These are phyloP conservation scores for Enteromius treurensis DNA, from an alignment of 2,797 vertebrate species.

Conservation along the genomic window DNA sequence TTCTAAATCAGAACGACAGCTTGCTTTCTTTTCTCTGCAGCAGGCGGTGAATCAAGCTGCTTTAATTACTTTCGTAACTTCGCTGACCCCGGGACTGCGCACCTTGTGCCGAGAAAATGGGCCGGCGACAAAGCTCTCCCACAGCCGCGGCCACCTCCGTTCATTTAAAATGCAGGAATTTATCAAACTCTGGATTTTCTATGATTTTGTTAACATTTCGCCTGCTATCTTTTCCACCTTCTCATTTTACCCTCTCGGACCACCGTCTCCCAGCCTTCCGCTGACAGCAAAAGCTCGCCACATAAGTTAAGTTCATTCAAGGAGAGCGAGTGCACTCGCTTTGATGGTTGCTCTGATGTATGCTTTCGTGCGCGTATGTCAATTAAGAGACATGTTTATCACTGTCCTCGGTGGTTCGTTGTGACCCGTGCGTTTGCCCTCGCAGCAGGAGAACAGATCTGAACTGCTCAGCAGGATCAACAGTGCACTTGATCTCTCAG, in stretches of 20 bases:
- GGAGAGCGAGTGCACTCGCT: background rate
- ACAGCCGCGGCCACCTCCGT: conserved; percentile 68
- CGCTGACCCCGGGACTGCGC: conserved; percentile 80
- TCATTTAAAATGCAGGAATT: conserved; percentile 77
- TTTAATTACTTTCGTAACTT: conserved; percentile 99
- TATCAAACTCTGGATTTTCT: conserved; percentile 77
- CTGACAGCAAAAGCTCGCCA: conserved; percentile 49
- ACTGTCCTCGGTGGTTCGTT: conserved; percentile 49
- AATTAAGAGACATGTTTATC: conserved; percentile 65
- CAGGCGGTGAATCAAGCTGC: conserved; percentile 89
- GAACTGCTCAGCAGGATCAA: conserved; percentile 61
- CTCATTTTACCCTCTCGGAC: conserved; percentile 40
- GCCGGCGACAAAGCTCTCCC: conserved; percentile 78
- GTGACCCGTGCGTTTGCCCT: conserved; percentile 64
- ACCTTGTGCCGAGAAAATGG: conserved; percentile 77
- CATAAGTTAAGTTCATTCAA: conserved; percentile 68
- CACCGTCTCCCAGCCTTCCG: conserved; percentile 54
- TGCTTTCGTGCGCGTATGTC: conserved; percentile 53
- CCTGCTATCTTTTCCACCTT: conserved; percentile 74
- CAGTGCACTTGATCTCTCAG: conserved; percentile 70
- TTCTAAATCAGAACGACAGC: conserved; percentile 98
- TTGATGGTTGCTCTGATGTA: conserved; percentile 22
- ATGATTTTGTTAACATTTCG: conserved; percentile 83
- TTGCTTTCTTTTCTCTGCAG: conserved; percentile 98
- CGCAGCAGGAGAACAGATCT: conserved; percentile 51